A percentile compares a stretch with the other conserved stretches of the same genome.
These are phyloP conservation scores for Python bivittatus DNA, from an alignment of 2,113 vertebrate species.

Conservation along the genomic window DNA sequence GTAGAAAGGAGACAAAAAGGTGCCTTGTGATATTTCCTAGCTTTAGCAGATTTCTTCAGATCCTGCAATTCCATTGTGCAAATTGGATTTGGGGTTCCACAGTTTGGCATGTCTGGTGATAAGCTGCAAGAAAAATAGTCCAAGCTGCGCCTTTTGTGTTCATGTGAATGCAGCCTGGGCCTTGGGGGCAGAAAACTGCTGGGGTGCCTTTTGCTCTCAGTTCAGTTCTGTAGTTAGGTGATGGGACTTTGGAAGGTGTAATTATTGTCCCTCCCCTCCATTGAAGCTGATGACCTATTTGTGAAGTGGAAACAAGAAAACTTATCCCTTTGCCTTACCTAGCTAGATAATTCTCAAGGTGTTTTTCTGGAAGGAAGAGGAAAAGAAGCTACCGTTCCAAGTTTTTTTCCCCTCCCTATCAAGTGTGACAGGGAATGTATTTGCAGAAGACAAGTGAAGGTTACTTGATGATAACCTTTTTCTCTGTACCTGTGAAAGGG, in stretches of 20 bases:
- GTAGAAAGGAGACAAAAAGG: background rate
- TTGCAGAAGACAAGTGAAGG: background rate
- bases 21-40: no score
- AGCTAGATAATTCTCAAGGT: background rate
- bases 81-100: background rate
- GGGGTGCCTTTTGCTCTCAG: background rate
- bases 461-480: background rate
- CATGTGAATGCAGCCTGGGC: background rate
- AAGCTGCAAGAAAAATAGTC: background rate
- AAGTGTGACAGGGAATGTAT: background rate
- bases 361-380: background rate
- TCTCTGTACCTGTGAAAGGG: background rate
- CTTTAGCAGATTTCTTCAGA: background rate
- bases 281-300: background rate
- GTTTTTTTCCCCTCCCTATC: no score
- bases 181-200: background rate
- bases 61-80: background rate
- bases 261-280: background rate
- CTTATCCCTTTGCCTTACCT: background rate
- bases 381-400: no score
- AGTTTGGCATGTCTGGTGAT: background rate
- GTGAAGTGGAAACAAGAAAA: background rate
- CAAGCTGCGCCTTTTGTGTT: background rate
- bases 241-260: background rate
- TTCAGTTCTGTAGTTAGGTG: background rate